Base-by-base conservation (phyloP, 2,113 vertebrate species). In the Rhea pennata region DNA sequence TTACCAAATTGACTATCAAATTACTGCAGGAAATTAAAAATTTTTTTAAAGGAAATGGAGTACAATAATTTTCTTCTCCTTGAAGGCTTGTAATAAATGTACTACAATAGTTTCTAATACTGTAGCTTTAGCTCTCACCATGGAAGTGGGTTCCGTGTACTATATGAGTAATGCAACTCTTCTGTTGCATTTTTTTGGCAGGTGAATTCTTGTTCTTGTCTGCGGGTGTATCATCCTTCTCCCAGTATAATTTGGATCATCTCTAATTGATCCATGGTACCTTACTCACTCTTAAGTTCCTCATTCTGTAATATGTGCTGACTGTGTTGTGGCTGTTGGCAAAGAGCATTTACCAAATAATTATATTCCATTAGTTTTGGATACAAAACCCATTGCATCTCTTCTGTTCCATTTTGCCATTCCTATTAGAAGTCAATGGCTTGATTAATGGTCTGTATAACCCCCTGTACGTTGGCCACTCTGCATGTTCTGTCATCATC, bases 401-500 rank as follows among this genome's bases (percentile, higher is more conserved):
- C 84, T 93, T 56, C 71, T 95, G 71, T 27, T 92, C 31, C 23
- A 2, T 87, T 94, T 93, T 96, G 91, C 40, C 84, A 16, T 80
- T 94, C 40, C 46, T 84, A 11, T 87, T 69, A 74, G 33, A 93
- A 94, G 62, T 71, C 24, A 75, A 29, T 86, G 73, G 51, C n/a
- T 92, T 93, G 51, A 93, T 88, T 91, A 88, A 81, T 36, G 53
- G 46, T 33, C 62, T 87, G 4, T 76, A 9, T 82, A 54, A 75
- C 87, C 92, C 82, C 62, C 78, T 62, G 23, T 42, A 23, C 67
- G 31, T 59, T 96, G 87, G 78, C 50, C 39, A 42, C 40, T 73
- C 4, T 22, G 21, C 42, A 40, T 17, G 9, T 92, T 92, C 58
- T 76, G 33, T 62, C 17, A 66, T 76, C 70, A 62, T 93, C 79